These are phyloP conservation scores for Caenorhabditis zanzibari DNA, from an alignment of 2,888 invertebrate genomes.

Conservation along the genomic window DNA sequence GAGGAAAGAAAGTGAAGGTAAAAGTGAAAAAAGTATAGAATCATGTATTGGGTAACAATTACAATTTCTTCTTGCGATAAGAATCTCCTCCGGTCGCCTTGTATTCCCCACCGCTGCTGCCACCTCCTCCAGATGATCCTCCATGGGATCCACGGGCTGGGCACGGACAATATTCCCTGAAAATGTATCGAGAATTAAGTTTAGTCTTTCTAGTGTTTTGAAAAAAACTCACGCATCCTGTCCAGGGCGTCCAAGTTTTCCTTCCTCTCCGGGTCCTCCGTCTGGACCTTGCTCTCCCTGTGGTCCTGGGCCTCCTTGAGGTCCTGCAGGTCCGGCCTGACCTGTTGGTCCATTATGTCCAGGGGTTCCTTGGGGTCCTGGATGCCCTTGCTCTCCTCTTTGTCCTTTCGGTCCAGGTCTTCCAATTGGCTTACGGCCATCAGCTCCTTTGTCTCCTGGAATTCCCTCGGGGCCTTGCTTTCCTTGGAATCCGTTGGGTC, in stretches of 20 bases:
- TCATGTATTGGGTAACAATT: not conserved
- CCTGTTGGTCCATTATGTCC: slow-evolving; percentile 62
- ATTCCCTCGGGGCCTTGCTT: slow-evolving; percentile 66
- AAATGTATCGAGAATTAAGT: slow-evolving; percentile 4
- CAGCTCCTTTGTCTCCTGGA: slow-evolving; percentile 70
- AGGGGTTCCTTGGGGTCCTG: slow-evolving; percentile 67
- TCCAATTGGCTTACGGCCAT: slow-evolving; percentile 70
- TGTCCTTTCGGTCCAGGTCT: slow-evolving; percentile 70
- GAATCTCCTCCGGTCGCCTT: slow-evolving; percentile 48
- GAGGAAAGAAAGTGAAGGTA: slow-evolving; percentile 81
- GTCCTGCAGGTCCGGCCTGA: slow-evolving; percentile 66
- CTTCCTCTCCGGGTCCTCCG: slow-evolving; percentile 68
- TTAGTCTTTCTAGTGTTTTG: too few species aligned
- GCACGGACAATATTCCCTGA: slow-evolving; percentile 65
- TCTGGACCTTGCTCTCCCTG: slow-evolving; percentile 64
- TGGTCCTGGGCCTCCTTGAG: slow-evolving; percentile 65
- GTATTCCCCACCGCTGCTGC: slow-evolving; percentile 49
- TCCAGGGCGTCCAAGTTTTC: slow-evolving; percentile 68
- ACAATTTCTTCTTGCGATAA: slow-evolving; percentile 47
- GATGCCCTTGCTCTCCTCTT: slow-evolving; percentile 64
- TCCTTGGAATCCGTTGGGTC: slow-evolving; percentile 67
- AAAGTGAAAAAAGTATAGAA: not conserved
- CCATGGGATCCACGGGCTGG: slow-evolving; percentile 55
- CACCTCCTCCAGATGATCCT: slow-evolving; percentile 47
- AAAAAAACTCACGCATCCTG: slow-evolving; percentile 63